phyloP scores from a whole-genome alignment of 2,113 vertebrate genomes.

The Diadophis punctatus region DNA sequence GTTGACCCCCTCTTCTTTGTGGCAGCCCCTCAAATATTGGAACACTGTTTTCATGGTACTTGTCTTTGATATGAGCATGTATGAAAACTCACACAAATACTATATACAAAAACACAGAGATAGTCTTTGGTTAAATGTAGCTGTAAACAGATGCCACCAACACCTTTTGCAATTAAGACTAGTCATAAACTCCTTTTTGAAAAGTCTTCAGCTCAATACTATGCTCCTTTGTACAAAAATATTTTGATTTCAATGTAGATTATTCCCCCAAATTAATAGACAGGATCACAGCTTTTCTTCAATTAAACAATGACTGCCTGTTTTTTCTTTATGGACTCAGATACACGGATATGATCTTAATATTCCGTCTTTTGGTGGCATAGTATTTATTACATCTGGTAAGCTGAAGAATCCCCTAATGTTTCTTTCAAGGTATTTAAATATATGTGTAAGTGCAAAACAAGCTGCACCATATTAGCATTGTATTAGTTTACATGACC shows the following conservation, averaged over 20 bases:
- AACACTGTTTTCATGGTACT: neutral
- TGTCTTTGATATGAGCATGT: neutral
- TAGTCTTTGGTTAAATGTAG: neutral
- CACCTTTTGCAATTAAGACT: neutral
- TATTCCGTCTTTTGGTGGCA: conserved; percentile 54
- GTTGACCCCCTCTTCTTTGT: neutral
- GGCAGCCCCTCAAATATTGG: neutral
- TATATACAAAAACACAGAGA: neutral
- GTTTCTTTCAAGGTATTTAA: conserved; percentile 64
- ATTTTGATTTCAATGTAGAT: neutral
- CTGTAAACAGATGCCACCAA: neutral
- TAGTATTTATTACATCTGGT: conserved; percentile 65
- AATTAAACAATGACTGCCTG: conserved; percentile 25
- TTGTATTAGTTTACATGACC: conserved; percentile 65
- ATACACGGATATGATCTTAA: conserved; percentile 12
- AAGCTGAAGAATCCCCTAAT: conserved; percentile 59
- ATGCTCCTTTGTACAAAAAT: neutral
- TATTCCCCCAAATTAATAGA: neutral
- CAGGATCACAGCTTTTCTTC: conserved; percentile 8
- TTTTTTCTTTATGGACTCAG: neutral
- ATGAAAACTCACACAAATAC: neutral
- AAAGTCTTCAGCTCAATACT: neutral
- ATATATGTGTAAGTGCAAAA: conserved; percentile 63
- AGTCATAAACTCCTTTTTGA: neutral
- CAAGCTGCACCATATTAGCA: conserved; percentile 59